Evolutionary conservation across 2,797 vertebrate genomes (phyloP), one percentile per base, ranked within the genome.

Genomic region (Microcaecilia unicolor): DNA sequence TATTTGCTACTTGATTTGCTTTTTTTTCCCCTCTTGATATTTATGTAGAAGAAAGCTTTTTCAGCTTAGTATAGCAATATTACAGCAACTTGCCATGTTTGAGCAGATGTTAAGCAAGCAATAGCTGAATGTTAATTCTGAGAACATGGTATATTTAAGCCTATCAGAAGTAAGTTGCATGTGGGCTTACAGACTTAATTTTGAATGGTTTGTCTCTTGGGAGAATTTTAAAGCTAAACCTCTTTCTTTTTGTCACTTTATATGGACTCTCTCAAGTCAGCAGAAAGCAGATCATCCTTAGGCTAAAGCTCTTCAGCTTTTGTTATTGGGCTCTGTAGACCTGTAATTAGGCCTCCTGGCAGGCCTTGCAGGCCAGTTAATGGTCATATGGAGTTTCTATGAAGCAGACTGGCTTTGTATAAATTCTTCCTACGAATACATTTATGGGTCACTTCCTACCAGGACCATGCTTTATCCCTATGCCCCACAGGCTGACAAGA

Each of bases 231-330:
- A 89, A 88, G 88, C 89, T 77, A 80, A 80, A 85, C 58, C 87
- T 70, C 74, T 86, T 86, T 85, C 74, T 83, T 77, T 88, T 68
- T 76, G 79, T 80, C 70, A 65, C 67, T 78, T 77, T 92, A 87
- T 91, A 98, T 96, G 90, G 92, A 97, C 93, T 97, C 89, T 84
- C 80, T 89, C 86, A 90, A 95, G 92, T 95, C 90, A 84, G 91
- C 93, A 78, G 83, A 88, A 88, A 96, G 90, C 90, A 93, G 92
- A 93, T 98, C 92, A 96, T 97, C 92, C 86, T 85, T 86, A 81
- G 83, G 83, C 91, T 91, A 93, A 97, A 93, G 86, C 91, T 81
- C 89, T 83, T 84, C 88, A 86, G 86, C 89, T 79, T 95, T 95
- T 97, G 93, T 88, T 93, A 86, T 87, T 80, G 74, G 89, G 89